Evolutionary conservation across 2,888 invertebrate species (phyloP), one percentile per base, ranked within the genome.

Genomic region (Drosophila gaucha): DNA sequence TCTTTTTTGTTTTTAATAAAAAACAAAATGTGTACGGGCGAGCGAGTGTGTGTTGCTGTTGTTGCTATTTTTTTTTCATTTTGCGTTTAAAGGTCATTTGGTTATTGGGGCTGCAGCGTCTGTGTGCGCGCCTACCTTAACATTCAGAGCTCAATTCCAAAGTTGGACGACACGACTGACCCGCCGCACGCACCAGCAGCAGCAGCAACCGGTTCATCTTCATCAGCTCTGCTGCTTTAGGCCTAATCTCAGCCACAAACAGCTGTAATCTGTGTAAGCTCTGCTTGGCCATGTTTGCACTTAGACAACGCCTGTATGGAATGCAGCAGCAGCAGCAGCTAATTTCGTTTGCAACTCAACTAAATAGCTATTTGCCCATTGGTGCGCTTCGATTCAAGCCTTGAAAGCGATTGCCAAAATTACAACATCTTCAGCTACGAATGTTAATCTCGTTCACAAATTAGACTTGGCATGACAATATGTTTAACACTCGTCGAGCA

Each of bases 91-190:
- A 87, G 87, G 87, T 87, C 87, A 86, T 78, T 80, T 68, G 69
- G 73, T 73, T 80, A 75, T 70, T 65, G 82, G 72, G 83, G 79
- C 75, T 80, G 73, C 74, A 63, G 65, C 62, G 52, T 44, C 63
- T 58, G 50, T 58, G 38, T 64, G 47, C 35, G 77, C 72, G 85
- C 88, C 91, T 90, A 90, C 90, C 91, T 90, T 90, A 90, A 90
- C 90, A 90, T 90, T 90, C 88, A 80, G 65, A 58, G 69, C 68
- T 68, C 46, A 87, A 89, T 82, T 88, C 85, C 80, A 83, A 80
- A 86, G 74, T 75, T 74, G 74, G 77, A 76, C 68, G 69, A 70
- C 67, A 74, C 68, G 70, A 70, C 70, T 67, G 67, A 67, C 62
- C 71, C 66, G 74, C 62, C 66, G 70, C 56, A 72, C 65, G 60